phyloP scores from a whole-genome alignment of 2,888 invertebrate species.

The Bimastos eiseni region DNA sequence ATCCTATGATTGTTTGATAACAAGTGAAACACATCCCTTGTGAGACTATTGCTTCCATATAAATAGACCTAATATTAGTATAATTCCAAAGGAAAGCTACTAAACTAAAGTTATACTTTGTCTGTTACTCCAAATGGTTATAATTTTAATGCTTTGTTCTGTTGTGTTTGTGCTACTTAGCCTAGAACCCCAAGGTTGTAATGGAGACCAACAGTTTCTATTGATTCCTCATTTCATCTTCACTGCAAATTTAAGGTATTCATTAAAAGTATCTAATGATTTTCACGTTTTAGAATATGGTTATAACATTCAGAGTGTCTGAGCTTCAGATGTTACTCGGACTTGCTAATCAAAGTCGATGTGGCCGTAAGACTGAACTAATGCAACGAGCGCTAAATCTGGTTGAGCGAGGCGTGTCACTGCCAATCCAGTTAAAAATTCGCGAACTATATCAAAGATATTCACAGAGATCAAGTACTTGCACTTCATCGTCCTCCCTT shows the following conservation, averaged over 20 bases:
- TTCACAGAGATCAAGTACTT: background rate
- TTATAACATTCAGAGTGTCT: slow-evolving; percentile 77
- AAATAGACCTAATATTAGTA: background rate
- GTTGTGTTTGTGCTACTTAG: background rate
- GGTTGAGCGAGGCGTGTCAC: slow-evolving; percentile 45
- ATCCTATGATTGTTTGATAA: background rate
- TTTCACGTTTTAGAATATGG: slow-evolving; percentile 63
- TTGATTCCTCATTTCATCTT: background rate
- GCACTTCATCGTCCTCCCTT: background rate
- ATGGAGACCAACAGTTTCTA: background rate
- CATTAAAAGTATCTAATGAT: background rate
- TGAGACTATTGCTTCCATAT: background rate
- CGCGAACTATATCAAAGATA: slow-evolving; percentile 38
- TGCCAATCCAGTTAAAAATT: slow-evolving; percentile 38
- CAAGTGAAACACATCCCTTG: background rate
- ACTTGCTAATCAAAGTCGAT: slow-evolving; percentile 77
- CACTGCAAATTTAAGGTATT: background rate
- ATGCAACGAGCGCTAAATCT: slow-evolving; percentile 75
- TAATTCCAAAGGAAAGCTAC: background rate
- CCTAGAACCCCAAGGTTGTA: background rate
- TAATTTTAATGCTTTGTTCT: background rate
- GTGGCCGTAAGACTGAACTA: slow-evolving; percentile 79
- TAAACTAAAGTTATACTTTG: background rate
- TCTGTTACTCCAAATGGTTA: background rate
- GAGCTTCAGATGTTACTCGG: slow-evolving; percentile 82